A percentile compares a stretch with the other conserved stretches of the same genome.
phyloP scores from a whole-genome alignment of 2,797 vertebrate species.

The Hafferia zeledoni region DNA sequence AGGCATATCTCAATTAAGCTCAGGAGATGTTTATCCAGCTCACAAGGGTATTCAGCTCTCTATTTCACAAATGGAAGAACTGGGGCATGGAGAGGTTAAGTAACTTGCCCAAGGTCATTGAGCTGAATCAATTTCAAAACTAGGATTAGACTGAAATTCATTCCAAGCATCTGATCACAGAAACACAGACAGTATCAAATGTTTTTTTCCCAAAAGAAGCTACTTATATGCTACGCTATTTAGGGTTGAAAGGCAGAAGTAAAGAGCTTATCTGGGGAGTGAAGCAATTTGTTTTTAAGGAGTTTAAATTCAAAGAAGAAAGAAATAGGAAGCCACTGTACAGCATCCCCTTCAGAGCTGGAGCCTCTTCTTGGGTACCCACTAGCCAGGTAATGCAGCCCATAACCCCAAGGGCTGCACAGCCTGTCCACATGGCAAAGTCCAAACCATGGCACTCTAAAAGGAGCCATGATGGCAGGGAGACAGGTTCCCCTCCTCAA shows the following conservation, averaged over 20 bases:
- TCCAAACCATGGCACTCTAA: neutral
- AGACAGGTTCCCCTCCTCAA: neutral
- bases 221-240: slow-evolving; percentile 63
- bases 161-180: slow-evolving; percentile 37
- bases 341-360: neutral
- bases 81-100: slow-evolving; percentile 13
- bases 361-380: neutral
- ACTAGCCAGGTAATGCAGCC: neutral
- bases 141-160: slow-evolving; percentile 44
- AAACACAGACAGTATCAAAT: neutral
- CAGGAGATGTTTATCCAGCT: neutral
- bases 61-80: slow-evolving; percentile 32
- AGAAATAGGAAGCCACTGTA: neutral
- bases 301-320: slow-evolving; percentile 9
- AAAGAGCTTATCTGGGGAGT: slow-evolving; percentile 56
- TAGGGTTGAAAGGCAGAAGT: slow-evolving; percentile 60
- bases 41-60: neutral
- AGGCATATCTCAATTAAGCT: neutral
- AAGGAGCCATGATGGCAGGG: neutral
- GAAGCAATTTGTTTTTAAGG: slow-evolving; percentile 32
- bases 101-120: slow-evolving; percentile 32
- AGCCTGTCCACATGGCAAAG: neutral
- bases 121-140: slow-evolving; percentile 43
- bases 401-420: neutral
- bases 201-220: slow-evolving; percentile 12